Conservation (phyloP, 2,113 vertebrate species). For the Sturnus vulgaris region DNA sequence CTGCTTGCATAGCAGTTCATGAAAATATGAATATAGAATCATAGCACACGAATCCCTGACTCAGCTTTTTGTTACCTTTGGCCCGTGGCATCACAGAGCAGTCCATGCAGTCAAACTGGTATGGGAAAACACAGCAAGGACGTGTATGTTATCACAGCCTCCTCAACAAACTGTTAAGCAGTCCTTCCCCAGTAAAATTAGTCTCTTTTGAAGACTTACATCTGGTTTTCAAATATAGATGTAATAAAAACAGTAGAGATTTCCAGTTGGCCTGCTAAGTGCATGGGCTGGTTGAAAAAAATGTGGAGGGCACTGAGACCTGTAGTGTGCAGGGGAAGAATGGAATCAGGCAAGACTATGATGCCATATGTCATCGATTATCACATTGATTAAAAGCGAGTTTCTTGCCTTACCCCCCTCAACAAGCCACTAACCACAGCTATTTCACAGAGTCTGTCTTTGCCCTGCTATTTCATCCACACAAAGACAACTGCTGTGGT, state of each 20-base stretch:
- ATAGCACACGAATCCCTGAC: neutral
- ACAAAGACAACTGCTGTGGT: conserved; percentile 74
- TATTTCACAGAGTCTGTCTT: conserved; percentile 73
- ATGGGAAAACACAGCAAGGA: neutral
- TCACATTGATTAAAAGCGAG: conserved; percentile 85
- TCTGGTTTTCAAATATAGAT: conserved; percentile 49
- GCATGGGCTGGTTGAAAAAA: neutral
- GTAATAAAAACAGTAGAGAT: conserved; percentile 6
- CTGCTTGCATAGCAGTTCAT: neutral
- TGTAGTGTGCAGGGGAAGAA: conserved; percentile 41
- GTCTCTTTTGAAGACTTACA: conserved; percentile 71
- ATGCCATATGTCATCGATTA: conserved; percentile 79
- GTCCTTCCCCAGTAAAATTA: conserved; percentile 78
- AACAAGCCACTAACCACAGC: conserved; percentile 80
- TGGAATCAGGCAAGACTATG: conserved; percentile 51
- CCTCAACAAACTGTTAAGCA: conserved; percentile 79
- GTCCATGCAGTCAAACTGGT: neutral
- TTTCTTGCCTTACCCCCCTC: conserved; percentile 64
- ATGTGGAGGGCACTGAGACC: neutral
- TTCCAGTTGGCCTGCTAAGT: conserved; percentile 40
- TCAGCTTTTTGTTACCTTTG: neutral
- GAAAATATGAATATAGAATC: neutral
- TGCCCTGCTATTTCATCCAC: conserved; percentile 69
- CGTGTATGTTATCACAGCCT: conserved; percentile 62
- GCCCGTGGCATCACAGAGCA: neutral